Percentiles rank a stretch among this genome's conserved stretches.
These are phyloP conservation scores for Campylomormyrus numenius DNA, from an alignment of 2,113 vertebrate genomes.

Conservation along the genomic window DNA sequence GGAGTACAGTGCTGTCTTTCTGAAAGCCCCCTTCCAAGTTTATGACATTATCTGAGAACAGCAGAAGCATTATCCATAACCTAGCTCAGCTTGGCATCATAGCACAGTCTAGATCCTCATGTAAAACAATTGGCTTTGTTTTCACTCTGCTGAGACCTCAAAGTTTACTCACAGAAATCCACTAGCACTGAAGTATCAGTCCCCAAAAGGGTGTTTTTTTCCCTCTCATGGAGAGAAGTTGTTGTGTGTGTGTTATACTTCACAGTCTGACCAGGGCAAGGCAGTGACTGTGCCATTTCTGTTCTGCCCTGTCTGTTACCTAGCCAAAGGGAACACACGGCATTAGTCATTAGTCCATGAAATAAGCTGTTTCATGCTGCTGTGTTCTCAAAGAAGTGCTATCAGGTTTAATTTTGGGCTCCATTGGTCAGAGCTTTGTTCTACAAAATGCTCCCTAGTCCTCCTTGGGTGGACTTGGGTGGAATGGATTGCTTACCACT, in stretches of 20 bases:
- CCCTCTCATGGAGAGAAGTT: neutral
- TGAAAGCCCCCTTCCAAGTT: neutral
- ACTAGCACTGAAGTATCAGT: neutral
- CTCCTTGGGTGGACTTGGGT: slow-evolving; percentile 14
- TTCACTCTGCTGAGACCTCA: slow-evolving; percentile 2
- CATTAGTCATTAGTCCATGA: slow-evolving; percentile 27
- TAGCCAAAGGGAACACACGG: slow-evolving; percentile 17
- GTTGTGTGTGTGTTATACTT: neutral
- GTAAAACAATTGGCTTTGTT: neutral
- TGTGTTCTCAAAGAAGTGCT: slow-evolving; percentile 21
- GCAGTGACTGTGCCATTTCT: neutral
- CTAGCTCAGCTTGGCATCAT: neutral
- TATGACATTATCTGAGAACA: neutral
- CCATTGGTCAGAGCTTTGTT: slow-evolving; percentile 22
- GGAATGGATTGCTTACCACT: neutral
- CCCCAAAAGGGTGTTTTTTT: neutral
- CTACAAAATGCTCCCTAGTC: slow-evolving; percentile 9
- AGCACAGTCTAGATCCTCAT: neutral
- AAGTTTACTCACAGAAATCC: neutral
- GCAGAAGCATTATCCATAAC: neutral
- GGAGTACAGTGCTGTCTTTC: neutral
- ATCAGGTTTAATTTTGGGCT: slow-evolving; percentile 31
- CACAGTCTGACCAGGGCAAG: neutral
- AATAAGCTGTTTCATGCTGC: slow-evolving; percentile 33
- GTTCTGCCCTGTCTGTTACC: slow-evolving; percentile 17